These are phyloP conservation scores for Rhinolophus sinicus DNA, from an alignment of 2,113 vertebrate genomes.

Conservation along the genomic window DNA sequence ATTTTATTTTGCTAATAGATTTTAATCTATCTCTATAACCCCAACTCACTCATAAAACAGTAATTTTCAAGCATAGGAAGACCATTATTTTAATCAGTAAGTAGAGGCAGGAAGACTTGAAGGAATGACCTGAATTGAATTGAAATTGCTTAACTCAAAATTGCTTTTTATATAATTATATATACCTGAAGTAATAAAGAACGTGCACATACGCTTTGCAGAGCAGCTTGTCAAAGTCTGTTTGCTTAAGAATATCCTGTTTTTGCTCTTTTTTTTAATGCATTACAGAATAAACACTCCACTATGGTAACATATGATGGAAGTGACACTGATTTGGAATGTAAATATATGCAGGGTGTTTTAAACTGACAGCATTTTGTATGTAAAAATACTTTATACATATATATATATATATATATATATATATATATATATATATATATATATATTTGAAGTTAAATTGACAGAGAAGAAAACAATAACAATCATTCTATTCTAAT, in stretches of 20 bases:
- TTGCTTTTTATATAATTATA: constrained; percentile 65
- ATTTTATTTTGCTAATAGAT: not conserved
- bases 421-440: not conserved
- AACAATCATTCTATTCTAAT: constrained; percentile 39
- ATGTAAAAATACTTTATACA: constrained; percentile 68
- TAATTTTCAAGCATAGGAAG: not conserved
- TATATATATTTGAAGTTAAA: constrained; percentile 63
- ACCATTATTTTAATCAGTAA: not conserved
- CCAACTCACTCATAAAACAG: not conserved
- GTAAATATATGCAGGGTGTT: constrained; percentile 75
- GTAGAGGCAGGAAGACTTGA: not conserved
- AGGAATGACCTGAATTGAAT: constrained; percentile 21
- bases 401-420: not conserved
- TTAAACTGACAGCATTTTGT: constrained; percentile 73
- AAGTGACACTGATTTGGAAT: constrained; percentile 75
- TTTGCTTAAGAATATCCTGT: constrained; percentile 70
- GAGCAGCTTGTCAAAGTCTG: constrained; percentile 73
- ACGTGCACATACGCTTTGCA: constrained; percentile 13
- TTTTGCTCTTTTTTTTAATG: constrained; percentile 76
- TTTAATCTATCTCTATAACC: not conserved
- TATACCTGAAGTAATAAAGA: constrained; percentile 69
- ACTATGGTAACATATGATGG: constrained; percentile 73
- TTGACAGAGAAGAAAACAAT: constrained; percentile 64
- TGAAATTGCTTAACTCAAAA: constrained; percentile 39
- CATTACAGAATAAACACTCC: constrained; percentile 67